phyloP scores from a whole-genome alignment of 2,888 invertebrate genomes.

The Vesta saturnalis region DNA sequence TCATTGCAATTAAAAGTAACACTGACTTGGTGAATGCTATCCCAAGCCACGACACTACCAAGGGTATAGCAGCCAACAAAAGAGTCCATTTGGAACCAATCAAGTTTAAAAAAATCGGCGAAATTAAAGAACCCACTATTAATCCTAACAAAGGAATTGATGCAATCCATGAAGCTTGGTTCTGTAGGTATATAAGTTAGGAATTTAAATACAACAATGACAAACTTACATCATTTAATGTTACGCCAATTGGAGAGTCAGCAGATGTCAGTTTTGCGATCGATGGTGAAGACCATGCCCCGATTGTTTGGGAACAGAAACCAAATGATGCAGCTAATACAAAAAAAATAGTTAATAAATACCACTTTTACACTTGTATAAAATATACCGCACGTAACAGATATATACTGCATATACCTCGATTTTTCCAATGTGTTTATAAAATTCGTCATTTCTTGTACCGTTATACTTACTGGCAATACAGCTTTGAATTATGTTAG shows the following conservation, averaged over 20 bases:
- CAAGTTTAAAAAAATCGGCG: not conserved
- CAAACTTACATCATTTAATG: constrained; percentile 63
- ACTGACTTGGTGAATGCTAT: constrained; percentile 50
- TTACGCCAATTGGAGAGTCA: constrained; percentile 63
- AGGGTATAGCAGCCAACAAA: constrained; percentile 64
- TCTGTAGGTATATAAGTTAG: not conserved
- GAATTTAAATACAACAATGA: not conserved
- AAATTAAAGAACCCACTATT: not conserved
- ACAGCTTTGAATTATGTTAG: no score
- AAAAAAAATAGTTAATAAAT: not conserved
- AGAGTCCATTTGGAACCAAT: constrained; percentile 67
- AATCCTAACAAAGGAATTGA: not conserved
- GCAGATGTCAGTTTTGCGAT: not conserved
- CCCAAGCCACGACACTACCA: constrained; percentile 65
- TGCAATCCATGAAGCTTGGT: not conserved
- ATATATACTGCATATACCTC: not conserved
- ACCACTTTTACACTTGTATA: not conserved
- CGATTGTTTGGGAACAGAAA: not conserved
- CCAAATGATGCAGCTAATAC: not conserved
- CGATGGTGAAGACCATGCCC: not conserved
- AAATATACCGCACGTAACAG: not conserved
- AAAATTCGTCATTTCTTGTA: no score
- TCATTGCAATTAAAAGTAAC: constrained; percentile 67
- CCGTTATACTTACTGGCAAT: no score
- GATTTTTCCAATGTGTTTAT: not conserved